Percentiles rank a stretch among this genome's conserved stretches.
Evolutionary conservation across 2,797 vertebrate genomes (phyloP).

Genomic region (Rhadinocentrus ornatus): DNA sequence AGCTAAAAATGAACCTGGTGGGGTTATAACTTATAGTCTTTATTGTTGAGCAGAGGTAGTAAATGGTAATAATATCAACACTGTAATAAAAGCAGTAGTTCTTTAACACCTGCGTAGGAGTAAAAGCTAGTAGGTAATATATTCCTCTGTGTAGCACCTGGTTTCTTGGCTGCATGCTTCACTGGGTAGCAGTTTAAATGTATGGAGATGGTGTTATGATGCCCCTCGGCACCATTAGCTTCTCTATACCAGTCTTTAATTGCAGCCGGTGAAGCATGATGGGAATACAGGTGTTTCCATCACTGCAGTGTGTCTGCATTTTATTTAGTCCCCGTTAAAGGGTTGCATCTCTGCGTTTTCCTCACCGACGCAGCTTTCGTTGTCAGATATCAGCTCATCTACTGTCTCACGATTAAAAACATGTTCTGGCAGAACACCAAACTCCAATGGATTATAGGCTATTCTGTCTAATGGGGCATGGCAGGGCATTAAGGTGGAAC

Average conservation of each 20-base stretch:
- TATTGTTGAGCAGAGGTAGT: not conserved
- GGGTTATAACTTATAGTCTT: not conserved
- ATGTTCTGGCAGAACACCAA: constrained; percentile 38
- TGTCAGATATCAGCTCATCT: constrained; percentile 11
- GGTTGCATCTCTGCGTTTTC: not conserved
- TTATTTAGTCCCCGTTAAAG: not conserved
- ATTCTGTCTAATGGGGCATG: constrained; percentile 49
- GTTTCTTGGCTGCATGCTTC: constrained; percentile 3
- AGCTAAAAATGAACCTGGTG: not conserved
- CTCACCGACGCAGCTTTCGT: not conserved
- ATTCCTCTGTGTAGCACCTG: not conserved
- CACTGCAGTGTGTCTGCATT: not conserved
- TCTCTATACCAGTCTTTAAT: constrained; percentile 26
- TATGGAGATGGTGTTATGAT: constrained; percentile 17
- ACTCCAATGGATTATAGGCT: constrained; percentile 26
- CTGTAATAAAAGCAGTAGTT: not conserved
- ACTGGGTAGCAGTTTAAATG: constrained; percentile 10
- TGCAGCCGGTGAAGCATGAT: constrained; percentile 35
- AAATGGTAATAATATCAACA: not conserved
- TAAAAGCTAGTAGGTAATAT: not conserved
- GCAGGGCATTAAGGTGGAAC: constrained; percentile 34
- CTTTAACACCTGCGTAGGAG: no score
- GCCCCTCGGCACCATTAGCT: constrained; percentile 16
- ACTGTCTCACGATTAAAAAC: constrained; percentile 20
- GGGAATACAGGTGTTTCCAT: constrained; percentile 29